Evolutionary conservation across 2,888 invertebrate genomes (phyloP), one percentile per base, ranked within the genome.

Genomic region (Chymomyza procnemis): DNA sequence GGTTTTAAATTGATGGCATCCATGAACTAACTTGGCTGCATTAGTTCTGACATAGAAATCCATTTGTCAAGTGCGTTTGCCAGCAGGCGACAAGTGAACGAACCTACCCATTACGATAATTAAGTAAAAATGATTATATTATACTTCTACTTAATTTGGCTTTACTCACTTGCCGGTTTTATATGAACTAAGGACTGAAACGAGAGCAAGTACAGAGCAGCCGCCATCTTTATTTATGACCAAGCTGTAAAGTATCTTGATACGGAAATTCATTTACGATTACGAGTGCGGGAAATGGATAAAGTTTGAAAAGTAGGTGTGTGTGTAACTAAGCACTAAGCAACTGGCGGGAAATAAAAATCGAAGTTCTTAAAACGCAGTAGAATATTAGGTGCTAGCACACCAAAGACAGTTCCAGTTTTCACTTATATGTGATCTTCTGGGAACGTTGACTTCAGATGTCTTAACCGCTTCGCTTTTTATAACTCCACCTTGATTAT

Each of bases 41-140:
- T 61, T 61, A 52, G 19, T 57, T 21, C 30, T 34, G 34, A 30
- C 52, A 52, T 21, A 41, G 52, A 61, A 61, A 52, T 61, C 61
- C 50, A 61, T 61, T 61, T 61, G 34, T 61, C 61, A 61, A 52
- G 19, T 34, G 52, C 19, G 1, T 41, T 41, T 41, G 34, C 22
- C 30, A 52, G n/a, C 34, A 57, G n/a, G 52, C 61, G 16, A 61
- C 5, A 21, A 48, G 47, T 21, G 50, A 50, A 3, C 18, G 50
- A 50, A 3, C 18, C 50, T 16, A 59, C 50, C 50, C 9, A 59
- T n/a, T 19, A 58, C 14, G 64, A 30, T 52, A 64, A 64, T 64
- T 64, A 64, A 64, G 52, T 50, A 58, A 64, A 64, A 64, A 52
- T 50, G 47, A 57, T 64, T 58, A 50, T 57, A 64, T 47, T 64